Conservation (phyloP, 2,113 vertebrate species). For the Ptilonorhynchus violaceus region DNA sequence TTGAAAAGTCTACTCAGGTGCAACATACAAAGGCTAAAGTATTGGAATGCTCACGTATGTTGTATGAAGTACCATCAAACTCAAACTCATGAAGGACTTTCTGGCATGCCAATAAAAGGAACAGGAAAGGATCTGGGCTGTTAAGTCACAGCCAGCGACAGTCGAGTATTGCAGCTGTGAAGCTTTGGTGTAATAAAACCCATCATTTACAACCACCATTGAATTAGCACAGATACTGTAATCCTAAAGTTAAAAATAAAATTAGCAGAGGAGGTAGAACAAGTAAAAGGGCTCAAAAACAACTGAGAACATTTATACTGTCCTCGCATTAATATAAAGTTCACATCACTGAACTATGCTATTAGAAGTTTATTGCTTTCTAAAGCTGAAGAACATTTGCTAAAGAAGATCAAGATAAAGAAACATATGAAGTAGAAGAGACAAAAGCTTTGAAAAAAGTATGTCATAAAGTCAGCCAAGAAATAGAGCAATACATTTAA, state of each 20-base stretch:
- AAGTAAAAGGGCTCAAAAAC: neutral
- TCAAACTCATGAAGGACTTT: neutral
- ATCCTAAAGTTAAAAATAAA: neutral
- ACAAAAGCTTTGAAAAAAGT: neutral
- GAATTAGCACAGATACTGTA: neutral
- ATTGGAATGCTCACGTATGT: neutral
- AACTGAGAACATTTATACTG: neutral
- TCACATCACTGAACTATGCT: neutral
- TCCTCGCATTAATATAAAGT: neutral
- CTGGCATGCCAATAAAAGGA: neutral
- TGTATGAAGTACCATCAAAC: neutral
- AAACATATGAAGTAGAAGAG: neutral
- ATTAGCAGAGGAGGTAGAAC: neutral
- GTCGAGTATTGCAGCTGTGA: fast-evolving
- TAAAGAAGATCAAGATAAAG: neutral
- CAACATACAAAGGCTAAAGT: neutral
- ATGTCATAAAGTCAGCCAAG: neutral
- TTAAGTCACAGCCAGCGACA: neutral
- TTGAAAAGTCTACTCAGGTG: neutral
- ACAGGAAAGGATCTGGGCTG: neutral
- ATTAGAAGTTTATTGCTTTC: neutral
- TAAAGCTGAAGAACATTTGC: neutral
- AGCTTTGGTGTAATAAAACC: neutral
- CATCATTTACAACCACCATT: neutral
- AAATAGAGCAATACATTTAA: neutral